phyloP scores from a whole-genome alignment of 2,888 invertebrate genomes.

The Gortyna flavago region DNA sequence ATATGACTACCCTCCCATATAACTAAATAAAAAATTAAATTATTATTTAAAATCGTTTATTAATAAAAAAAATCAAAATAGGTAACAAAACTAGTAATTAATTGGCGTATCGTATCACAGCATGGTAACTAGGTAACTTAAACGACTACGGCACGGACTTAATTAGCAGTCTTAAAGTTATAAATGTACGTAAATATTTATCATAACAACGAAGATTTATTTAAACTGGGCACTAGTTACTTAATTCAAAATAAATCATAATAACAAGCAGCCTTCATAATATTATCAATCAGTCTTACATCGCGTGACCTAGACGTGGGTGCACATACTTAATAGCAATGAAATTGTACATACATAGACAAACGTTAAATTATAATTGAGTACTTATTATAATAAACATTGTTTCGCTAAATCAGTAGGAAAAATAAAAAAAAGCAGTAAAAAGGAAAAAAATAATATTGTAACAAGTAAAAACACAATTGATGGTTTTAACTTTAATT shows the following conservation, averaged over 20 bases:
- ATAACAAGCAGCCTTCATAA: slow-evolving; percentile 11
- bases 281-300: slow-evolving; percentile 18
- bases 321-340: background rate
- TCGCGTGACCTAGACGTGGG: slow-evolving; percentile 10
- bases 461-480: too few relatives aligned
- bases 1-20: background rate
- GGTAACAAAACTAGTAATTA: background rate
- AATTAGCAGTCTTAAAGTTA: background rate
- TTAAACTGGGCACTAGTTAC: too few relatives aligned
- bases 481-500: too few relatives aligned
- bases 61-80: slow-evolving; percentile 15
- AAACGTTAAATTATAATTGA: background rate
- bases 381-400: background rate
- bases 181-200: background rate
- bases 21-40: slow-evolving; percentile 13
- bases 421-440: background rate
- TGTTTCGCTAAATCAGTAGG: background rate
- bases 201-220: background rate
- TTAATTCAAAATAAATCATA: background rate
- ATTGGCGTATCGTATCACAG: background rate
- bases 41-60: slow-evolving; percentile 29
- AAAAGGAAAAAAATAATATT: too few relatives aligned
- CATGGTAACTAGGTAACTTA: background rate
- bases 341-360: background rate
- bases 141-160: background rate